These are phyloP conservation scores for Ceratosolen fusciceps DNA, from an alignment of 1,140 invertebrate species.

Conservation along the genomic window DNA sequence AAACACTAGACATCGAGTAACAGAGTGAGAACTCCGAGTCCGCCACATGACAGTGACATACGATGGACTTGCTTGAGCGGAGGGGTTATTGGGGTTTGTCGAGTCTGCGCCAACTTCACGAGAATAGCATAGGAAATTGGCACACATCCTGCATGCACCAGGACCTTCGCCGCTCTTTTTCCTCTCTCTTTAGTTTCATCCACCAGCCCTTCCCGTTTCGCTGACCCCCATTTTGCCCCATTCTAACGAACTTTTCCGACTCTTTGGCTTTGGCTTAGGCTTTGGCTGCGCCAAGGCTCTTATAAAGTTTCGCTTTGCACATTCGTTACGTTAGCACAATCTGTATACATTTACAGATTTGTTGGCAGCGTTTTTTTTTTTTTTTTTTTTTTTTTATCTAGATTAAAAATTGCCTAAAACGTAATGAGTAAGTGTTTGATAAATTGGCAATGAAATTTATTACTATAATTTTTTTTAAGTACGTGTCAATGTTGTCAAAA, in stretches of 20 bases:
- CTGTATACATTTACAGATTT: too few species aligned
- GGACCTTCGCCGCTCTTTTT: neutral
- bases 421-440: too few species aligned
- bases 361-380: too few species aligned
- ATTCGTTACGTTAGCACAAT: too few species aligned
- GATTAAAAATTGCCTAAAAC: too few species aligned
- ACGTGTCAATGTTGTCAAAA: too few species aligned
- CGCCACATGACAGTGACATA: neutral
- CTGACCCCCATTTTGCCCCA: neutral
- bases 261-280: too few species aligned
- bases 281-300: too few species aligned
- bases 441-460: too few species aligned
- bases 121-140: constrained; percentile 56
- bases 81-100: constrained; percentile 29
- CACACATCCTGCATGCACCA: constrained; percentile 50
- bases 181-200: neutral
- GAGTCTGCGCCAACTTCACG: constrained; percentile 24
- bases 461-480: too few species aligned
- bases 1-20: neutral
- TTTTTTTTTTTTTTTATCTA: too few species aligned
- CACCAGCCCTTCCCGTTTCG: neutral
- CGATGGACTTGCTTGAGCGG: neutral
- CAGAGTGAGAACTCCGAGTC: neutral
- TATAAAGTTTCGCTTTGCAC: too few species aligned
- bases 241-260: neutral